A percentile compares a stretch with the other conserved stretches of the same genome.
Evolutionary conservation across 2,888 invertebrate species (phyloP).

Genomic region (Leucophenga maculata): DNA sequence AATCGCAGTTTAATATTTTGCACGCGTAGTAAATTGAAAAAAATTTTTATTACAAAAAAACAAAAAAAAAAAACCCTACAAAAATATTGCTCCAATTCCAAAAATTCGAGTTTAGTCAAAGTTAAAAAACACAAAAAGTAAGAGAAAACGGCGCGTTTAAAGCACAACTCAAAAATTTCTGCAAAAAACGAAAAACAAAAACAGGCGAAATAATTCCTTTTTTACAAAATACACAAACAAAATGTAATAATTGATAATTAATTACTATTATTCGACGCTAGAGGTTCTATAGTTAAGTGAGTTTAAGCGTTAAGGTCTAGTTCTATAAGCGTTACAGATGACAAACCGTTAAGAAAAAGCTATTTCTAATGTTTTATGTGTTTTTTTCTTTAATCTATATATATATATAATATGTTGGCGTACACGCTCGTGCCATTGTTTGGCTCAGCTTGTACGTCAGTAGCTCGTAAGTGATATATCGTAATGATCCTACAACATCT

Average conservation of each 20-base stretch:
- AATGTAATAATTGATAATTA: background rate
- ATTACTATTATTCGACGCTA: constrained; percentile 40
- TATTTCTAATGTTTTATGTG: constrained; percentile 37
- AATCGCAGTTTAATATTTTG: background rate
- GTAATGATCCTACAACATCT: constrained; percentile 33
- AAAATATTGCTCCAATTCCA: constrained; percentile 41
- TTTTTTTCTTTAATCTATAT: constrained; percentile 27
- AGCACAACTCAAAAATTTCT: background rate
- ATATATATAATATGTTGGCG: constrained; percentile 27
- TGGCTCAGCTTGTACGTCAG: background rate
- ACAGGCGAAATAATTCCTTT: background rate
- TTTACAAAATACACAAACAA: background rate
- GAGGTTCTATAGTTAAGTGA: constrained; percentile 61
- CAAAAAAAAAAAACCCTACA: background rate
- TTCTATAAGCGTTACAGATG: constrained; percentile 36
- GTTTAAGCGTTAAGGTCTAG: constrained; percentile 50
- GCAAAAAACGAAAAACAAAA: constrained; percentile 2
- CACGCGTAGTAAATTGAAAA: background rate
- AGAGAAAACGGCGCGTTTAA: background rate
- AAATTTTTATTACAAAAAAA: constrained; percentile 14
- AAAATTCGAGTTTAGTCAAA: constrained; percentile 30
- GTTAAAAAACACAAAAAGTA: background rate
- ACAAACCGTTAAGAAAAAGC: constrained; percentile 1
- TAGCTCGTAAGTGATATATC: constrained; percentile 40
- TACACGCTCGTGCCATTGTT: constrained; percentile 15